A percentile compares a stretch with the other conserved stretches of the same genome.
These are phyloP conservation scores for Halesus radiatus DNA, from an alignment of 1,140 invertebrate species.

Conservation along the genomic window DNA sequence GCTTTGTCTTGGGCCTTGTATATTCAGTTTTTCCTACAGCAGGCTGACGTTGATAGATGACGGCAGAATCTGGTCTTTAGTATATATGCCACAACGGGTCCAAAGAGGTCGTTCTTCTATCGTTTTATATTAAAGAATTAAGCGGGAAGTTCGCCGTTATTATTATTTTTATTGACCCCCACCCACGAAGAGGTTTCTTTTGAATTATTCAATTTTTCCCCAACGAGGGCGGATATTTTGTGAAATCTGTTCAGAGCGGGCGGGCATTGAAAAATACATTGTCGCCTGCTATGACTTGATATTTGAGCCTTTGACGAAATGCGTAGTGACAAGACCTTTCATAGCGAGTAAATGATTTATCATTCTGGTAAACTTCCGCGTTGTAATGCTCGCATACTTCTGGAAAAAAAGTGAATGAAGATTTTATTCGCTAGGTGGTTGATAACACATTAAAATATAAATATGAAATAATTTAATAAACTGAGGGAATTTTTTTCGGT, in stretches of 20 bases:
- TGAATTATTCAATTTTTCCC: conserved; percentile 50
- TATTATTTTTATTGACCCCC: conserved; percentile 47
- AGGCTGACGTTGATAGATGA: conserved; percentile 47
- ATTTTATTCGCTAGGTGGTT: too few relatives aligned
- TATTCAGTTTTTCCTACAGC: not conserved
- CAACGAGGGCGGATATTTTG: conserved; percentile 15
- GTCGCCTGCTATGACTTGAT: conserved; percentile 33
- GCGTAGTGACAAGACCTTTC: not conserved
- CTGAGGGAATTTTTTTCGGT: too few relatives aligned
- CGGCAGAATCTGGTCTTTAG: conserved; percentile 25
- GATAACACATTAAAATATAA: too few relatives aligned
- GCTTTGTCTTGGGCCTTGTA: not conserved
- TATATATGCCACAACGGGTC: conserved; percentile 27
- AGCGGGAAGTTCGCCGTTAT: conserved; percentile 29
- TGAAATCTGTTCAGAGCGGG: conserved; percentile 31
- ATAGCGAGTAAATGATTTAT: conserved; percentile 12
- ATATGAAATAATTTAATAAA: too few relatives aligned
- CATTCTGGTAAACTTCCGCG: conserved; percentile 1
- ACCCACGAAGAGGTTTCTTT: conserved; percentile 20
- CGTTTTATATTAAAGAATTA: conserved; percentile 49
- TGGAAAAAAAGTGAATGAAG: not conserved
- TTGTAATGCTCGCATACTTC: not conserved
- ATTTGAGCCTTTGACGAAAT: conserved; percentile 25
- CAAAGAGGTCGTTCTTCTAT: conserved; percentile 35
- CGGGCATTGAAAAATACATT: conserved; percentile 34